Evolutionary conservation across 2,113 vertebrate species (phyloP).

Genomic region (Chionis minor): DNA sequence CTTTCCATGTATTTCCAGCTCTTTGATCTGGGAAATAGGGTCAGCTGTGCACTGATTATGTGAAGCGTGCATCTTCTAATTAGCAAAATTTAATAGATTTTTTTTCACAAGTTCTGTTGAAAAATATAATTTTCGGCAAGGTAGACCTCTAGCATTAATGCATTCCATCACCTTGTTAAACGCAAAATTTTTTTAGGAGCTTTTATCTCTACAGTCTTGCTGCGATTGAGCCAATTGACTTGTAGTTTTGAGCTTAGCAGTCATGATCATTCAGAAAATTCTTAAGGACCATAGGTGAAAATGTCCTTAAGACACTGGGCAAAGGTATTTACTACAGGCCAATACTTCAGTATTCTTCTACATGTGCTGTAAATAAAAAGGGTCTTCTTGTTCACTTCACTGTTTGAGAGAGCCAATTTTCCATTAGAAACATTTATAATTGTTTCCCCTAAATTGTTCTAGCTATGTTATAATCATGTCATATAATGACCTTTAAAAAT

Average conservation of each 20-base stretch:
- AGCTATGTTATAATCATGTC: neutral
- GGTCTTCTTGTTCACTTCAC: neutral
- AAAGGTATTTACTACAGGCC: neutral
- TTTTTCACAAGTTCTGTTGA: neutral
- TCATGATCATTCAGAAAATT: neutral
- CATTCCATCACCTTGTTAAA: neutral
- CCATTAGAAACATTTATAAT: conserved; percentile 1
- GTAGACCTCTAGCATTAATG: neutral
- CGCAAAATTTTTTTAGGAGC: neutral
- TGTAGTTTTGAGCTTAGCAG: neutral
- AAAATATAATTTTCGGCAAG: neutral
- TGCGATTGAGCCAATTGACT: neutral
- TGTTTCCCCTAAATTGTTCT: neutral
- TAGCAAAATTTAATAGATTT: neutral
- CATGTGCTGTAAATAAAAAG: neutral
- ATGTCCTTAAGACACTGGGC: neutral
- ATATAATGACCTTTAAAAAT: conserved; percentile 32
- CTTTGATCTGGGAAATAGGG: conserved; percentile 31
- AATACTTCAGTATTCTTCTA: neutral
- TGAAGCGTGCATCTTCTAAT: neutral
- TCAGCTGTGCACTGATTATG: neutral
- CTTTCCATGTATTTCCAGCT: neutral
- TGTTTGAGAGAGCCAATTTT: neutral
- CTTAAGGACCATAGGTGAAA: neutral
- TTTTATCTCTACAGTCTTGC: neutral